Percentiles rank a stretch among this genome's conserved stretches.
These are phyloP conservation scores for Gouania willdenowi DNA, from an alignment of 2,797 vertebrate species.

Conservation along the genomic window DNA sequence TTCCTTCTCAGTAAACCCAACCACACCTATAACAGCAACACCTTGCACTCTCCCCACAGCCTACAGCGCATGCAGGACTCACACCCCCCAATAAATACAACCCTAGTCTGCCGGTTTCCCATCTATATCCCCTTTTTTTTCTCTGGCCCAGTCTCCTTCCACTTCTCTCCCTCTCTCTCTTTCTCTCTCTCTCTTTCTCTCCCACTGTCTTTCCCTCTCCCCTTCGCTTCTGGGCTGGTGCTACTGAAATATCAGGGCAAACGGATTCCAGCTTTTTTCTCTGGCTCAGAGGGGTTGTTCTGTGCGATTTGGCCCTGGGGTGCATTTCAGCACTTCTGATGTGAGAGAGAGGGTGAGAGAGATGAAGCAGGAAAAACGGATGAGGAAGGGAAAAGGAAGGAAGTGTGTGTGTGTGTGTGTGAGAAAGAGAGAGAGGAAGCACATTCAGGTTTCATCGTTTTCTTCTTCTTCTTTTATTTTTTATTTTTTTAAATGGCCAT, in stretches of 20 bases:
- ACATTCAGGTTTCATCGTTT: constrained; percentile 52
- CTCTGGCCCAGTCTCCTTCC: constrained; percentile 53
- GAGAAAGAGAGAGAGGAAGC: constrained; percentile 32
- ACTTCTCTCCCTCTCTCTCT: constrained; percentile 34
- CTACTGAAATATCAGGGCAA: constrained; percentile 82
- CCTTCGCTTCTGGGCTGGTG: constrained; percentile 77
- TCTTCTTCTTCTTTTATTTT: constrained; percentile 47
- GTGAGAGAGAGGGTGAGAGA: constrained; percentile 66
- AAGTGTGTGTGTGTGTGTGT: constrained; percentile 14
- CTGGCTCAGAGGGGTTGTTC: constrained; percentile 80
- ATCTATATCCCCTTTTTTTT: constrained; percentile 69
- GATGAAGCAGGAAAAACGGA: constrained; percentile 28
- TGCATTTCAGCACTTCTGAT: constrained; percentile 79
- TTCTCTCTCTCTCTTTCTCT: constrained; percentile 44
- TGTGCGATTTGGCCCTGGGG: constrained; percentile 83
- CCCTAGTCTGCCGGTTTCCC: constrained; percentile 67
- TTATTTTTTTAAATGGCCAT: constrained; percentile 45
- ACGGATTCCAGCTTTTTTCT: constrained; percentile 80
- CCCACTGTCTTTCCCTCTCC: constrained; percentile 58
- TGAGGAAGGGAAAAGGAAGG: constrained; percentile 42
- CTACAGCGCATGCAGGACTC: constrained; percentile 61
- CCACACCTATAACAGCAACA: constrained; percentile 72
- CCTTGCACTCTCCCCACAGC: constrained; percentile 69
- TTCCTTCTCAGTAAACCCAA: constrained; percentile 56
- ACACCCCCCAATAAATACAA: constrained; percentile 70